These are phyloP conservation scores for Oncorhynchus masou DNA, from an alignment of 2,113 vertebrate species.

Conservation along the genomic window DNA sequence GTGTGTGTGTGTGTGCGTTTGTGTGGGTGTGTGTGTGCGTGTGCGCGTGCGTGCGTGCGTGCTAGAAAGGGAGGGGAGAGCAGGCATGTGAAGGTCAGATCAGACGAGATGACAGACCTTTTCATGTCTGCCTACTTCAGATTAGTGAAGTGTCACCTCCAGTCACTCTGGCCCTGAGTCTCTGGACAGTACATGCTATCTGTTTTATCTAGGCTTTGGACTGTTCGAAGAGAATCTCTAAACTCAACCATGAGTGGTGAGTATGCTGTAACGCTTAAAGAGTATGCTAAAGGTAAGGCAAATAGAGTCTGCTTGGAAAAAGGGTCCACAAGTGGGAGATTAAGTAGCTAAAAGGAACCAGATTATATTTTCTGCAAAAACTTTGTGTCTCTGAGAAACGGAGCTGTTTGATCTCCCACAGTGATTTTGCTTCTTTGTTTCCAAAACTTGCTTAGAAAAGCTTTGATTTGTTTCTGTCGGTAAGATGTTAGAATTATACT, in stretches of 20 bases:
- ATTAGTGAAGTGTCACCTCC: conserved; percentile 17
- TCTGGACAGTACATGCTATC: not conserved
- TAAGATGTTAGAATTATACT: not conserved
- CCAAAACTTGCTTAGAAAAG: not conserved
- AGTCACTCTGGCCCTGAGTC: conserved; percentile 33
- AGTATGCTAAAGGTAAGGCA: not conserved
- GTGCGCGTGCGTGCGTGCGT: not conserved
- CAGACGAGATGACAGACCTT: conserved; percentile 49
- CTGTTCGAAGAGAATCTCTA: not conserved
- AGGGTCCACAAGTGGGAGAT: too few relatives aligned
- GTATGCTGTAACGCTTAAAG: conserved; percentile 39
- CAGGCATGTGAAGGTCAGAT: conserved; percentile 65
- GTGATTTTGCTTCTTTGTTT: not conserved
- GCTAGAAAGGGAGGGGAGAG: not conserved
- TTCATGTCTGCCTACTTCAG: conserved; percentile 64
- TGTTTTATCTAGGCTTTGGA: conserved; percentile 6
- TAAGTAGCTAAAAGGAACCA: too few relatives aligned
- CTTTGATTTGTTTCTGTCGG: not conserved
- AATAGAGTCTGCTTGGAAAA: too few relatives aligned
- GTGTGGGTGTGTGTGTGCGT: not conserved
- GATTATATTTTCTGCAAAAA: too few relatives aligned
- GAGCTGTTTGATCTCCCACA: too few relatives aligned
- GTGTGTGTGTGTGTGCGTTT: not conserved
- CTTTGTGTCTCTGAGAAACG: too few relatives aligned
- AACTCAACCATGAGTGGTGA: conserved; percentile 72